phyloP scores from a whole-genome alignment of 1,140 invertebrate genomes.

The Mercenaria mercenaria region DNA sequence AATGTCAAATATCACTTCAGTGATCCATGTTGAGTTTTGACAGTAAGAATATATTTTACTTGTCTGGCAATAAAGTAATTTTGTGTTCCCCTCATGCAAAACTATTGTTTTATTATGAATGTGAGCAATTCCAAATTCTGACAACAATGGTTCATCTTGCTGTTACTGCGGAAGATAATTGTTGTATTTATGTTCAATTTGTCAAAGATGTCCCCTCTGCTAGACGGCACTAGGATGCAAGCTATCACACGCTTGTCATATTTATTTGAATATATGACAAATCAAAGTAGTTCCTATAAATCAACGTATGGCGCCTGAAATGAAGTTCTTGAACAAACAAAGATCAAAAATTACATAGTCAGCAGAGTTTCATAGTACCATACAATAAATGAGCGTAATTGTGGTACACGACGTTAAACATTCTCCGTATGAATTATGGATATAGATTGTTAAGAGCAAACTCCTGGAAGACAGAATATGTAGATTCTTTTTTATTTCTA shows the following conservation, averaged over 20 bases:
- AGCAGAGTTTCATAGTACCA: neutral
- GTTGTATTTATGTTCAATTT: constrained; percentile 57
- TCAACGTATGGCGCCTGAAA: neutral
- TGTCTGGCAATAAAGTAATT: constrained; percentile 49
- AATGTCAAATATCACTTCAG: neutral
- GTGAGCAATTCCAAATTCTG: neutral
- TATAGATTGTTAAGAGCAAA: neutral
- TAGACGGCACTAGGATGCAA: neutral
- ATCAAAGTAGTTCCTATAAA: constrained; percentile 22
- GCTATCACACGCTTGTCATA: constrained; percentile 1
- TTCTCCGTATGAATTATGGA: too few relatives aligned
- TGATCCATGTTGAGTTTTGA: neutral
- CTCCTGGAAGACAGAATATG: neutral
- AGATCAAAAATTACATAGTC: neutral
- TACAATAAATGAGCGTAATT: neutral
- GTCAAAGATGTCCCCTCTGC: constrained; percentile 4
- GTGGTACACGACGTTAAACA: neutral
- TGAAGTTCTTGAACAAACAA: constrained; percentile 19
- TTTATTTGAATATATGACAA: too few relatives aligned
- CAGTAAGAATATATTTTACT: too few relatives aligned
- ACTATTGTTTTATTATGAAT: constrained; percentile 62
- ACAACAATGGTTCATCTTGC: constrained; percentile 23
- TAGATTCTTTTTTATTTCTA: neutral
- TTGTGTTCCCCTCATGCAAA: constrained; percentile 30
- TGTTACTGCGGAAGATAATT: constrained; percentile 50